Conservation (phyloP, 2,888 invertebrate species). For the Sinelater perroti region DNA sequence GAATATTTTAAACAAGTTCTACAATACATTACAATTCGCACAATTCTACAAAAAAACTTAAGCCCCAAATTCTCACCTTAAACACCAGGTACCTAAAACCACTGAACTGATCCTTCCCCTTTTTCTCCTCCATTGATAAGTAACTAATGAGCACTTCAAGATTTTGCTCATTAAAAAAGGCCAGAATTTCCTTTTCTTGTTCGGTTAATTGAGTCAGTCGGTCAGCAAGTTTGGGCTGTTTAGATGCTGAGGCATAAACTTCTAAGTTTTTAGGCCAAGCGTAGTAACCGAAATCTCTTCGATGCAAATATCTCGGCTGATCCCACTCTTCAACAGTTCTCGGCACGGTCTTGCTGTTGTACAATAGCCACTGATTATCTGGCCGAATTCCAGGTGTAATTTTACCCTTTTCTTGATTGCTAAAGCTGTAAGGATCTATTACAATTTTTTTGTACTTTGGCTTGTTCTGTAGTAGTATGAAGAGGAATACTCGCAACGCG, state of each 20-base stretch:
- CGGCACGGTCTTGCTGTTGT: slow-evolving; percentile 68
- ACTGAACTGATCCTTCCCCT: slow-evolving; percentile 84
- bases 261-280: slow-evolving; percentile 65
- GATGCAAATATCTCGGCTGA: slow-evolving; percentile 73
- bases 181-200: slow-evolving; percentile 71
- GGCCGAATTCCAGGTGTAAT: slow-evolving; percentile 67
- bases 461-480: slow-evolving; percentile 77
- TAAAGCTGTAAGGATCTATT: slow-evolving; percentile 63
- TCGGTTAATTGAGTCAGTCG: slow-evolving; percentile 69
- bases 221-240: slow-evolving; percentile 66
- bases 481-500: slow-evolving; percentile 70
- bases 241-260: slow-evolving; percentile 71
- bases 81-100: slow-evolving; percentile 74
- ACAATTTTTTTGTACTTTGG: slow-evolving; percentile 68
- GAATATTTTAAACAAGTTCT: slow-evolving; percentile 80
- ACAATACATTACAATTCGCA: no score
- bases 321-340: slow-evolving; percentile 78
- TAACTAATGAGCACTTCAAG: slow-evolving; percentile 76
- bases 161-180: slow-evolving; percentile 74
- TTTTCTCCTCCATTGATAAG: slow-evolving; percentile 85
- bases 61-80: slow-evolving; percentile 75
- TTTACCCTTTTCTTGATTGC: slow-evolving; percentile 23
- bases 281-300: slow-evolving; percentile 67
- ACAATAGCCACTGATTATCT: slow-evolving; percentile 81
- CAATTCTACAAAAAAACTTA: no score